These are phyloP conservation scores for Engystomops pustulosus DNA, from an alignment of 2,113 vertebrate species.

Conservation along the genomic window DNA sequence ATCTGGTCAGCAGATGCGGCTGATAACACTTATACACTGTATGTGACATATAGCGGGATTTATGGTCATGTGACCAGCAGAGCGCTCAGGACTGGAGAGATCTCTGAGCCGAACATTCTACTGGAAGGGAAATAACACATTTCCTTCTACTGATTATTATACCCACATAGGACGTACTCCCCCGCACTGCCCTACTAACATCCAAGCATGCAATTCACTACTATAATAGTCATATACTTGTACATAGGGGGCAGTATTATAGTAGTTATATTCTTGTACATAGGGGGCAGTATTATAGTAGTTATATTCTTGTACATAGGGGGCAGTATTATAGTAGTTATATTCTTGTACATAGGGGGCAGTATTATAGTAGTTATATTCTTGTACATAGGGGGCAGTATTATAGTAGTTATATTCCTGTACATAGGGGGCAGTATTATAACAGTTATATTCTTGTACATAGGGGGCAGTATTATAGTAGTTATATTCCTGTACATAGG, in stretches of 20 bases:
- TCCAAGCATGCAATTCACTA: too few species aligned
- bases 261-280: too few species aligned
- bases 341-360: too few species aligned
- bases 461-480: not conserved
- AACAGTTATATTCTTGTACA: not conserved
- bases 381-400: too few species aligned
- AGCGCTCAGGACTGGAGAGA: not conserved
- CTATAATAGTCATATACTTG: not conserved
- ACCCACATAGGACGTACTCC: not conserved
- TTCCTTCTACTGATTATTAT: not conserved
- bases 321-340: too few species aligned
- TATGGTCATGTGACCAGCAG: not conserved
- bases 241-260: not conserved
- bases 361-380: too few species aligned
- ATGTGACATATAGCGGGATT: not conserved
- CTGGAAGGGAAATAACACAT: not conserved
- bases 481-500: not conserved
- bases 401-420: not conserved
- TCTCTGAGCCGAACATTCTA: not conserved
- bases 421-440: not conserved
- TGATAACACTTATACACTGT: not conserved
- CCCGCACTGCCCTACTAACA: not conserved
- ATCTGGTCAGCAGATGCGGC: constrained; percentile 8
- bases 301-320: too few species aligned
- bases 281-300: too few species aligned